Base-by-base conservation (phyloP, 1,140 invertebrate species). In the Scylla paramamosain region DNA sequence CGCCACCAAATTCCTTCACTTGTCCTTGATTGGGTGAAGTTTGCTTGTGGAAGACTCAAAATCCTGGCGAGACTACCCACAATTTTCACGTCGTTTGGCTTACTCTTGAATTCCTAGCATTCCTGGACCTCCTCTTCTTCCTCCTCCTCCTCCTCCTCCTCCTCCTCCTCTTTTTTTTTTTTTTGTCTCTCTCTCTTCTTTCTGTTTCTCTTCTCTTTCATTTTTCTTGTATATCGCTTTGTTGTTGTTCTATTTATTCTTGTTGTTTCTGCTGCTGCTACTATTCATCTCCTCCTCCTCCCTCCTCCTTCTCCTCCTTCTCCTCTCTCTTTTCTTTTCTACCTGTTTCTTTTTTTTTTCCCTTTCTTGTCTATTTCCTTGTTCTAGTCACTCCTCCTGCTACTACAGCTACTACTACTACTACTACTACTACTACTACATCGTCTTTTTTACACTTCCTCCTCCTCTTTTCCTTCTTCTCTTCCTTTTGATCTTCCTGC, bases 21-120 rank as follows among this genome's bases (percentile, higher is more conserved):
- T 77, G 67, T 77, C 67, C 67, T 77, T 77, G 67, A 77, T 77
- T 77, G 67, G 67, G n/a, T 16, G 67, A 77, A 77, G 67, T 77
- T 77, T 77, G 67, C 67, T 77, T 77, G 67, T 20, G 67, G 67
- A 7, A 7, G 25, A 77, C 67, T 77, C 67, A 77, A 25, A 77
- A 77, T 25, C 67, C 67, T 77, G 67, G 16, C 25, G 20, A 20
- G 67, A 77, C 8, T 77, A 20, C n/a, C 67, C n/a, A 12, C 67
- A 77, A 77, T 16, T 77, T 77, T 77, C 67, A 77, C 67, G 0
- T 7, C 20, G 0, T 6, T n/a, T 77, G 67, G 20, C 10, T 77
- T 25, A 77, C 67, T 77, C 67, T 20, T 77, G 67, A 77, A 77
- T 77, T 77, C 67, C 67, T n/a, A 20, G 52, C 52, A 20, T 20